Conservation (phyloP, 2,113 vertebrate genomes). For the Xenopus laevis region DNA sequence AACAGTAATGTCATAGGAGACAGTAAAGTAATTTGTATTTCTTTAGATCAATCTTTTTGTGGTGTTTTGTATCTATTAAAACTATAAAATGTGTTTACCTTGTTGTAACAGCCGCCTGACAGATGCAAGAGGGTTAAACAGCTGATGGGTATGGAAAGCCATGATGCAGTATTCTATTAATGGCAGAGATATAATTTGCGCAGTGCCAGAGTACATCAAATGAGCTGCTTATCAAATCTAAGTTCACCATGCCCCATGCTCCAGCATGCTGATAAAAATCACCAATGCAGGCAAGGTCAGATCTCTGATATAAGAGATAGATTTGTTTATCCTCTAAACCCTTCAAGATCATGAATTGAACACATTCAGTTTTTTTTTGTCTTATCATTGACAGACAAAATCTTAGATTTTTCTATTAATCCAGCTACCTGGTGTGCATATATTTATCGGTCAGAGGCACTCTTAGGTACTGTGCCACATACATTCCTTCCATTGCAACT, state of each 20-base stretch:
- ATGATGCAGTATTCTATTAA: background rate
- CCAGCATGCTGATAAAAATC: conserved; percentile 14
- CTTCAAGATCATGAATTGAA: background rate
- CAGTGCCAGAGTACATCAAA: background rate
- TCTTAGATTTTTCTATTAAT: background rate
- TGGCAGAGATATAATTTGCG: background rate
- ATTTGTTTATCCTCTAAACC: background rate
- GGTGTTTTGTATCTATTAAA: too few relatives aligned
- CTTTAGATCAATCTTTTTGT: too few relatives aligned
- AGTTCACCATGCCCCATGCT: background rate
- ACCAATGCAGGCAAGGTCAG: conserved; percentile 11
- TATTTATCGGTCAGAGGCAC: too few relatives aligned
- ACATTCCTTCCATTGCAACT: too few relatives aligned
- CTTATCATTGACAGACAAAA: background rate
- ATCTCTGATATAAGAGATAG: conserved; percentile 12
- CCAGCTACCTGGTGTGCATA: too few relatives aligned
- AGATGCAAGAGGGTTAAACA: background rate
- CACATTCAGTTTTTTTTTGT: background rate
- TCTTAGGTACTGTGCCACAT: too few relatives aligned
- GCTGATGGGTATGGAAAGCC: background rate
- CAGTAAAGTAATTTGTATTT: too few relatives aligned
- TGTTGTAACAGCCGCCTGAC: too few relatives aligned
- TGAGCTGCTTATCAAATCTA: background rate
- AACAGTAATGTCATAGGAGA: too few relatives aligned
- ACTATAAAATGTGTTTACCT: too few relatives aligned